These are phyloP conservation scores for Heloderma charlesbogerti DNA, from an alignment of 2,113 vertebrate species.

Conservation along the genomic window DNA sequence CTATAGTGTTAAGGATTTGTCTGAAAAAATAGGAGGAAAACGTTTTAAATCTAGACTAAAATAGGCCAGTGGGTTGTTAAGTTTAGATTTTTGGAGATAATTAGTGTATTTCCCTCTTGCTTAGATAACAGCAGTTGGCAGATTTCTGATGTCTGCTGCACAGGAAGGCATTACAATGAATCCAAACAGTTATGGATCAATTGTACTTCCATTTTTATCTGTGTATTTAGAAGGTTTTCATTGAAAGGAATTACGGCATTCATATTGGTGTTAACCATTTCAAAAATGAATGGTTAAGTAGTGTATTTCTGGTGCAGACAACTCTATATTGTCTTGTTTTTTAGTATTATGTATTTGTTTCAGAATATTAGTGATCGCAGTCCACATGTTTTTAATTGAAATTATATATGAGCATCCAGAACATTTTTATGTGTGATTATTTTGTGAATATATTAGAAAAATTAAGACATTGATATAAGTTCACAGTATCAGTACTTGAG, in stretches of 20 bases:
- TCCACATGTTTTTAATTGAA: not conserved
- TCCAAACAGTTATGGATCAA: constrained; percentile 47
- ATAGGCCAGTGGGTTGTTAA: constrained; percentile 61
- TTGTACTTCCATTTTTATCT: constrained; percentile 71
- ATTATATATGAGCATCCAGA: not conserved
- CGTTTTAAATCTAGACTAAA: constrained; percentile 58
- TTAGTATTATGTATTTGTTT: not conserved
- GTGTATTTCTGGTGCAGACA: not conserved
- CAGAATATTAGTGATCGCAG: constrained; percentile 36
- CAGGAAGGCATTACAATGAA: constrained; percentile 42
- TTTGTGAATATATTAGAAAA: not conserved
- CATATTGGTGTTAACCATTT: constrained; percentile 9
- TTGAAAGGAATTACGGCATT: constrained; percentile 42
- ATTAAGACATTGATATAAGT: not conserved
- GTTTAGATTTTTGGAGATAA: constrained; percentile 56
- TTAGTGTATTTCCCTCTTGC: constrained; percentile 33
- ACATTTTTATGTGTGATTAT: not conserved
- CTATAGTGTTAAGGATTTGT: constrained; percentile 49
- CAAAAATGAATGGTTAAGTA: constrained; percentile 34
- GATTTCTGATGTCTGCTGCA: constrained; percentile 51
- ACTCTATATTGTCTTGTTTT: not conserved
- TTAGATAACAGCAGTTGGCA: constrained; percentile 45
- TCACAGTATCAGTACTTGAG: not conserved
- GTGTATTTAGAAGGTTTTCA: not conserved
- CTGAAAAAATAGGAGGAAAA: constrained; percentile 68